phyloP scores from a whole-genome alignment of 2,888 invertebrate genomes.

The Andrena trimmerana region DNA sequence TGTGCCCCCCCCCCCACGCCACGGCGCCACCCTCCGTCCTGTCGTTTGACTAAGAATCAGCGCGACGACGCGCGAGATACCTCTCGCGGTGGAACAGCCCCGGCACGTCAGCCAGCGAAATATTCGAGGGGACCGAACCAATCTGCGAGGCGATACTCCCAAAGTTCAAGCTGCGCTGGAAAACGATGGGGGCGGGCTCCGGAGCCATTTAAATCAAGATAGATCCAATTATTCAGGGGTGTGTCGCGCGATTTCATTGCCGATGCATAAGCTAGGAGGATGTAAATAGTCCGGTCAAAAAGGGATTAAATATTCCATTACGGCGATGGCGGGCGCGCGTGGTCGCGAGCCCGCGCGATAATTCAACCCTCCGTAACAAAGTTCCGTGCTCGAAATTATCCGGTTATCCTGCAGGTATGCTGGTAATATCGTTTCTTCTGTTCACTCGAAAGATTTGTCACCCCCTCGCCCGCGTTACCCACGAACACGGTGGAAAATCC shows the following conservation, averaged over 20 bases:
- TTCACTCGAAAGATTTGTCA: constrained; percentile 21
- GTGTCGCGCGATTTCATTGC: constrained; percentile 42
- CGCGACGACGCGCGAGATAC: constrained; percentile 22
- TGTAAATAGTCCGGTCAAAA: constrained; percentile 64
- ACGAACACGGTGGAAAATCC: no score
- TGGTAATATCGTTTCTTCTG: constrained; percentile 50
- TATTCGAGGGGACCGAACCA: neutral
- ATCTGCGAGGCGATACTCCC: neutral
- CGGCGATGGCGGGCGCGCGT: constrained; percentile 13
- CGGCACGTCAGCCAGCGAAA: neutral
- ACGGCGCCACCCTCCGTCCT: neutral
- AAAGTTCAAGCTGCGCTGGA: neutral
- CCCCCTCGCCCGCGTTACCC: neutral
- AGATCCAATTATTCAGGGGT: constrained; percentile 60
- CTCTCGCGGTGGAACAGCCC: neutral
- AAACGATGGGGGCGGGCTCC: neutral
- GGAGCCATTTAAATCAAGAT: constrained; percentile 34
- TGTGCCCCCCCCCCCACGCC: neutral
- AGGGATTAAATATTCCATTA: constrained; percentile 72
- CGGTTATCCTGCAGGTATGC: constrained; percentile 21
- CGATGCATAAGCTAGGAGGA: constrained; percentile 58
- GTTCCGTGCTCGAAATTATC: constrained; percentile 49
- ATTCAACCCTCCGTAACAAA: constrained; percentile 59
- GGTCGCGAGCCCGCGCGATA: constrained; percentile 48
- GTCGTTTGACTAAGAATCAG: constrained; percentile 40